phyloP scores from a whole-genome alignment of 2,113 vertebrate species.

The Hepsetus odoe region DNA sequence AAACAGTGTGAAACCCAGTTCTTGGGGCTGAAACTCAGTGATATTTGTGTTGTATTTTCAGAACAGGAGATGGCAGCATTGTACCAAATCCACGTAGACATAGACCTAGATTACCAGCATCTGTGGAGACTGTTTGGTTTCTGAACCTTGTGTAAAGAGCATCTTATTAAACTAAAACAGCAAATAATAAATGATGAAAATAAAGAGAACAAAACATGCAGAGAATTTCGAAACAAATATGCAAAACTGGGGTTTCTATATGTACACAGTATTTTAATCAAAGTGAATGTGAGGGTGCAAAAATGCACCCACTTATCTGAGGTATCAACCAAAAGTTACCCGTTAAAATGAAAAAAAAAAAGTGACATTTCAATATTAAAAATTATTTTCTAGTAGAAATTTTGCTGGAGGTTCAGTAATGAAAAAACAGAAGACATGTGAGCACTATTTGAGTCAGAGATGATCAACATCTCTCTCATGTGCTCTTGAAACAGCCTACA shows the following conservation, averaged over 20 bases:
- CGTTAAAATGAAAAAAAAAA: not conserved
- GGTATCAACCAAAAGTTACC: not conserved
- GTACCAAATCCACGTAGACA: not conserved
- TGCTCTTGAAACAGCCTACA: not conserved
- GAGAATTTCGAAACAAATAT: not conserved
- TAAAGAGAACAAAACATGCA: not conserved
- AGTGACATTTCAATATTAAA: no score
- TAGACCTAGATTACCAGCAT: no score
- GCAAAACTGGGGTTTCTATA: not conserved
- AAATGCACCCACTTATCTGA: not conserved
- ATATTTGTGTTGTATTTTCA: not conserved
- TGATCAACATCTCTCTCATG: conserved; percentile 50
- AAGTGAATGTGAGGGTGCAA: not conserved
- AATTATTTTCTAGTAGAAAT: not conserved
- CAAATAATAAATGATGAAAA: not conserved
- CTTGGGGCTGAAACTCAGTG: not conserved
- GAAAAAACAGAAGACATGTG: not conserved
- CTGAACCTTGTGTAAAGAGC: no score
- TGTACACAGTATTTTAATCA: not conserved
- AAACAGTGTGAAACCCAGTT: not conserved
- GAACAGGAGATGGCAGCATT: conserved; percentile 24
- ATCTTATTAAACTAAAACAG: not conserved
- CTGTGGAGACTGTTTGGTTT: no score
- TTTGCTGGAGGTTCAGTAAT: not conserved
- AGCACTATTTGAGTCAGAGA: conserved; percentile 21